phyloP scores from a whole-genome alignment of 2,113 vertebrate genomes.

The Leucopternis melanops region DNA sequence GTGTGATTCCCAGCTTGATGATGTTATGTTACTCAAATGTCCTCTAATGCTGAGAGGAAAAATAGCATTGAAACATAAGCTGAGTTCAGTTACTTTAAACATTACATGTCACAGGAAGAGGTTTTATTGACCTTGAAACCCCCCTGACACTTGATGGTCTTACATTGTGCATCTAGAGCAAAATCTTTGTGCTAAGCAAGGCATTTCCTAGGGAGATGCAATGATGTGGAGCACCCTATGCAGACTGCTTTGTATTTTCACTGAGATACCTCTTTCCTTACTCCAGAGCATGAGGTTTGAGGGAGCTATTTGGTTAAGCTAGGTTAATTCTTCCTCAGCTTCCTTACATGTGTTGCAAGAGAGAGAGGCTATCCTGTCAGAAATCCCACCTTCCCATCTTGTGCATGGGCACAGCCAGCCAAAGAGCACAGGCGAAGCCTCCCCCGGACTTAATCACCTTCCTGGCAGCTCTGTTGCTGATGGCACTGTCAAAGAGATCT shows the following conservation, averaged over 20 bases:
- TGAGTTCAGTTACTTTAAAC: slow-evolving; percentile 34
- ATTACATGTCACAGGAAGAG: slow-evolving; percentile 10
- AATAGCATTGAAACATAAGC: slow-evolving; percentile 24
- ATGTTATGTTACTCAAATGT: not conserved
- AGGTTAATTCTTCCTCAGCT: not conserved
- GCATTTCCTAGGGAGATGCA: not conserved
- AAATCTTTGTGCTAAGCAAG: slow-evolving; percentile 5
- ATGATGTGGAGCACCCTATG: not conserved
- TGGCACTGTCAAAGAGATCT: not conserved
- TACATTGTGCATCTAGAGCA: not conserved
- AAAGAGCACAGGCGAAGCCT: not conserved
- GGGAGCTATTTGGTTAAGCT: not conserved
- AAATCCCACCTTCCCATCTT: not conserved
- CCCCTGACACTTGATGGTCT: not conserved
- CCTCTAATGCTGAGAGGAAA: slow-evolving; percentile 25
- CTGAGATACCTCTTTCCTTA: not conserved
- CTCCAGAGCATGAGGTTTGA: not conserved
- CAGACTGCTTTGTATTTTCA: not conserved
- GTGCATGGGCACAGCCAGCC: not conserved
- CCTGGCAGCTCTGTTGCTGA: not conserved
- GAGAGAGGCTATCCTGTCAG: not conserved
- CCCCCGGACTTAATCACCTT: not conserved
- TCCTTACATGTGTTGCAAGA: not conserved
- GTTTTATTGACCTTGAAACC: slow-evolving; percentile 19
- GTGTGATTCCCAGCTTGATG: not conserved